Evolutionary conservation across 1,140 invertebrate genomes (phyloP).

Genomic region (Conopomorpha cramerella): DNA sequence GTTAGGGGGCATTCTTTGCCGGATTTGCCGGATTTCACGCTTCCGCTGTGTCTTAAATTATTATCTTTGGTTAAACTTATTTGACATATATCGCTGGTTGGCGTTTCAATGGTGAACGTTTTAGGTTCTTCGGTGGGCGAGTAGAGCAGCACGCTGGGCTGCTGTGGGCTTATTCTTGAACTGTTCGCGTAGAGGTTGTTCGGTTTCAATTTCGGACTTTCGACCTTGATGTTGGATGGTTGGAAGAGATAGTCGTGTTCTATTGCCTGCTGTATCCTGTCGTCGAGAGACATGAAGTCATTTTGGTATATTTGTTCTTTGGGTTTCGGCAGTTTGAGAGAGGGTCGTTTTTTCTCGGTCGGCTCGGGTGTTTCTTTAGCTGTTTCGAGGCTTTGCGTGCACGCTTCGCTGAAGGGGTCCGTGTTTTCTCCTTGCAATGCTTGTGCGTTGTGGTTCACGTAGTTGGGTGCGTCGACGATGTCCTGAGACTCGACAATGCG

Average conservation of each 20-base stretch:
- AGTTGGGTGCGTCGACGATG: conserved; percentile 29
- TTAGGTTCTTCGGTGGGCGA: conserved; percentile 50
- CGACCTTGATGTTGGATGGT: conserved; percentile 64
- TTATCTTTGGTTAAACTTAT: conserved; percentile 48
- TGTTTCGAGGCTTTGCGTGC: conserved; percentile 50
- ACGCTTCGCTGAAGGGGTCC: conserved; percentile 55
- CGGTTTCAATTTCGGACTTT: conserved; percentile 47
- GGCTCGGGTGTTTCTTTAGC: conserved; percentile 18
- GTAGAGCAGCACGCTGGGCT: conserved; percentile 41
- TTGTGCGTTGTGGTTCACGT: conserved; percentile 8
- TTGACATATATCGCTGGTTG: conserved; percentile 52
- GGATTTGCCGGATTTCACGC: conserved; percentile 44
- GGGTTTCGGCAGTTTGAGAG: conserved; percentile 33
- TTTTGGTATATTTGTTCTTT: conserved; percentile 53
- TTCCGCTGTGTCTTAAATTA: conserved; percentile 30
- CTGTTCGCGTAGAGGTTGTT: conserved; percentile 51
- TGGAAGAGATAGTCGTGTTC: conserved; percentile 64
- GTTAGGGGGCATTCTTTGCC: conserved; percentile 31
- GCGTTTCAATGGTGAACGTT: conserved; percentile 43
- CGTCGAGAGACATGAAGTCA: conserved; percentile 27
- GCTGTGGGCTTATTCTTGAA: conserved; percentile 41
- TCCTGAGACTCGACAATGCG: conserved; percentile 36
- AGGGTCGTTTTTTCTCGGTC: conserved; percentile 26
- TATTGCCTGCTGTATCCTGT: conserved; percentile 52
- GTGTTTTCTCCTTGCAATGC: conserved; percentile 10